A percentile compares a stretch with the other conserved stretches of the same genome.
These are phyloP conservation scores for Monochamus saltuarius DNA, from an alignment of 1,140 invertebrate genomes.

Conservation along the genomic window DNA sequence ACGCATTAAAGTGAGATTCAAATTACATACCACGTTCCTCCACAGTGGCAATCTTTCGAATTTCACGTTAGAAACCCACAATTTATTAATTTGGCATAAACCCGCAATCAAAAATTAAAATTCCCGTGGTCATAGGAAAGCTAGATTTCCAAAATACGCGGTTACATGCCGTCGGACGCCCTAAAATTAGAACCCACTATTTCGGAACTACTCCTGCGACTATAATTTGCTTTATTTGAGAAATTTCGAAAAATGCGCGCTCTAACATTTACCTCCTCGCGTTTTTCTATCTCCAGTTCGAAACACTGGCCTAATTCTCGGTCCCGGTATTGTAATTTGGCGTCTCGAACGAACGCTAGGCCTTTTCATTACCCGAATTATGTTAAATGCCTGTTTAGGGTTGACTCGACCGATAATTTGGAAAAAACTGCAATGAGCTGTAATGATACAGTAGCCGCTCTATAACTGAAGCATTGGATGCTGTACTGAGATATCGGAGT, in stretches of 20 bases:
- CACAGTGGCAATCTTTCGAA: no score
- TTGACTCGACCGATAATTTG: slow-evolving; percentile 29
- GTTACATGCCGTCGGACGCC: no score
- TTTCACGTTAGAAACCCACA: no score
- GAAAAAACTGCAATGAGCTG: slow-evolving; percentile 31
- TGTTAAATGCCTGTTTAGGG: slow-evolving; percentile 31
- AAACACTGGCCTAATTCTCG: slow-evolving; percentile 11
- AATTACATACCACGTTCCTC: no score
- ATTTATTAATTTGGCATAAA: no score
- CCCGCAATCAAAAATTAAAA: no score
- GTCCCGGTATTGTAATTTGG: slow-evolving; percentile 17
- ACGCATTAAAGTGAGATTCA: no score
- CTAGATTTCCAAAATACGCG: no score
- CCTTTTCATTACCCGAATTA: slow-evolving; percentile 24
- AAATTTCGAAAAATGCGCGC: slow-evolving; percentile 3
- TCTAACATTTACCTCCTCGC: slow-evolving; percentile 14
- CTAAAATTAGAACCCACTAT: no score
- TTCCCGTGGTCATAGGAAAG: no score
- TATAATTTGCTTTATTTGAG: slow-evolving; percentile 16
- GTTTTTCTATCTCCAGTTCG: slow-evolving; percentile 10
- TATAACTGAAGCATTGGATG: no score
- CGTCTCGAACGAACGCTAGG: slow-evolving; percentile 2
- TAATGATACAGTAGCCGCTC: slow-evolving; percentile 33
- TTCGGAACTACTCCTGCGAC: not conserved
- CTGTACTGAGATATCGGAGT: no score